Conservation (phyloP, 1,140 invertebrate genomes). For the Manduca sexta region DNA sequence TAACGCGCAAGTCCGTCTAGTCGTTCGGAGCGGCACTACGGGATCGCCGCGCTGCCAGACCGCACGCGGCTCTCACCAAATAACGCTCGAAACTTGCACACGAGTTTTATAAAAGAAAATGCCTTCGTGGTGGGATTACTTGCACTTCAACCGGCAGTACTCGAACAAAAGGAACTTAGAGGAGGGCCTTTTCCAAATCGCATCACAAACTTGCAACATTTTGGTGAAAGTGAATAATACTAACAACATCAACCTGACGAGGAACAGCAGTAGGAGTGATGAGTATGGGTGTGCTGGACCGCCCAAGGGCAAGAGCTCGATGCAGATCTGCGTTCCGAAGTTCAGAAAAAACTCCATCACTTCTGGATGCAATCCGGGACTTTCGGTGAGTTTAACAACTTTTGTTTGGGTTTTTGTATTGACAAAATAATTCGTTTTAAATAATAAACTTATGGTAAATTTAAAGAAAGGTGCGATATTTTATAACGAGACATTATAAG, state of each 20-base stretch:
- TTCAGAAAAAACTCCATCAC: conserved; percentile 65
- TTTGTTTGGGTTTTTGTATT: neutral
- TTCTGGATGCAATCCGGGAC: conserved; percentile 66
- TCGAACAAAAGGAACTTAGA: conserved; percentile 76
- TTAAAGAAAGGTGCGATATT: neutral
- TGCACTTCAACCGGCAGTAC: conserved; percentile 68
- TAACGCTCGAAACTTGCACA: conserved; percentile 11
- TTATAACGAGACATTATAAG: neutral
- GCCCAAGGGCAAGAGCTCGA: conserved; percentile 53
- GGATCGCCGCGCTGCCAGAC: conserved; percentile 19
- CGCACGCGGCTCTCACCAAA: conserved; percentile 27
- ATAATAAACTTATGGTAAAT: neutral
- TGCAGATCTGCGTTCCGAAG: conserved; percentile 63
- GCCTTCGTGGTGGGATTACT: conserved; percentile 75
- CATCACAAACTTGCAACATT: conserved; percentile 81
- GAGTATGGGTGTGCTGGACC: conserved; percentile 72
- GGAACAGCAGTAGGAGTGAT: conserved; percentile 76
- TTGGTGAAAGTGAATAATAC: conserved; percentile 83
- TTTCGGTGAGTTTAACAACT: conserved; percentile 58
- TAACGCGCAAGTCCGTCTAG: conserved; percentile 55
- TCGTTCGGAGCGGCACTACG: conserved; percentile 29
- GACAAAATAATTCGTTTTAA: neutral
- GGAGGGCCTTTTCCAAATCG: conserved; percentile 81
- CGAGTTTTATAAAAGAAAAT: conserved; percentile 54
- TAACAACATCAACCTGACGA: conserved; percentile 80